Percentiles rank a stretch among this genome's conserved stretches.
Conservation (phyloP, 1,140 invertebrate species). For the Idris sp. region DNA sequence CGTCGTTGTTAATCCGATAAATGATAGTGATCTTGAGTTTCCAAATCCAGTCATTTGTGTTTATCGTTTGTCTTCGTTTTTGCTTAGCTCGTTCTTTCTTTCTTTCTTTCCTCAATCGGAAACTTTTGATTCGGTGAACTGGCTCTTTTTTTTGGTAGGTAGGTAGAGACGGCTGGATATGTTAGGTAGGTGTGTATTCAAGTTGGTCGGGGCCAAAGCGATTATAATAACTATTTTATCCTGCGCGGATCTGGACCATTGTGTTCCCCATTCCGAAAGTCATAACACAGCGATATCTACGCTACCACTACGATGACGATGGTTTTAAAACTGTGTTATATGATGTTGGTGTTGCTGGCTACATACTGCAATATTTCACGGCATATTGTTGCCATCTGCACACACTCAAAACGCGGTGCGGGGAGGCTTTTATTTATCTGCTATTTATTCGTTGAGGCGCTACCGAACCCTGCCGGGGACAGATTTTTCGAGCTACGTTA, state of each 20-base stretch:
- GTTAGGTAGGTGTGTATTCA: conserved; percentile 62
- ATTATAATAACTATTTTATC: conserved; percentile 80
- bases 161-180: conserved; percentile 35
- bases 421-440: conserved; percentile 75
- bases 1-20: conserved; percentile 60
- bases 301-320: conserved; percentile 67
- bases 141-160: conserved; percentile 37
- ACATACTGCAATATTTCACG: conserved; percentile 75
- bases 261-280: conserved; percentile 78
- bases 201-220: conserved; percentile 70
- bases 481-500: conserved; percentile 77
- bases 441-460: conserved; percentile 77
- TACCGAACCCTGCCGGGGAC: conserved; percentile 74
- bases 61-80: conserved; percentile 60
- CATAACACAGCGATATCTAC: conserved; percentile 77
- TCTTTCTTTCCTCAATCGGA: conserved; percentile 58
- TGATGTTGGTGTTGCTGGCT: conserved; percentile 12
- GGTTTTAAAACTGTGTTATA: too few species aligned
- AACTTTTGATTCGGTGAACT: conserved; percentile 48
- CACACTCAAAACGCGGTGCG: conserved; percentile 74
- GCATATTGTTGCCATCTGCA: conserved; percentile 79
- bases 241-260: conserved; percentile 77
- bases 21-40: conserved; percentile 66
- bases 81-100: too few species aligned
- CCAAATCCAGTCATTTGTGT: conserved; percentile 69